Evolutionary conservation across 2,113 vertebrate species (phyloP), one percentile per base, ranked within the genome.

Genomic region (Corydoras maculifer): DNA sequence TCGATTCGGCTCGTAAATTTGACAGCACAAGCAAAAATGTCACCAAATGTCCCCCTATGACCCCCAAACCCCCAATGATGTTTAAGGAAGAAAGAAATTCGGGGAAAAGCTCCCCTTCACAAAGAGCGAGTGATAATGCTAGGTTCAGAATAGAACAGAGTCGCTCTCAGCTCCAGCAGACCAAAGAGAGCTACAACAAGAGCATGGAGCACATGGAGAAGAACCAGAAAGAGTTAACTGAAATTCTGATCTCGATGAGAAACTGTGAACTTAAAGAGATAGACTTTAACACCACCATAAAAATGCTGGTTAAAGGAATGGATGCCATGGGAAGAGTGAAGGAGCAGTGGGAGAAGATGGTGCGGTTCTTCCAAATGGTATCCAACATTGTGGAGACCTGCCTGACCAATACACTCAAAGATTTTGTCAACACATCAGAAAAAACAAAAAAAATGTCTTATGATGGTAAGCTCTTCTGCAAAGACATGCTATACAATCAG

Each of bases 321-420:
- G 54, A 57, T 57, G 54, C 54, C 2, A 57, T 57, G 54, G 54
- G 54, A n/a, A 57, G 54, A 15, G 54, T n/a, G 13, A 57, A 57
- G 43, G 78, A 76, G 51, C 82, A 85, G 13, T 86, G 83, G 83
- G 68, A 79, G 57, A 83, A 83, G 65, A 80, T 85, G 83, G 75
- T 84, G 5, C 75, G 11, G 13, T 86, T 85, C 62, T 86, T 84
- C 7, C 54, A 57, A n/a, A 57, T 57, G 54, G 54, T 57, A n/a
- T 57, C 83, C 55, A 80, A 68, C 70, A 53, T 85, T 49, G 78
- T 86, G 7, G 69, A 78, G 4, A 75, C 76, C 49, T 76, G 74
- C 53, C 69, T 86, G 29, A 72, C 5, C 48, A 75, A 31, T 49
- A 58, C 66, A 29, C 59, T 85, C 58, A 70, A 61, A 35, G 58